phyloP scores from a whole-genome alignment of 2,888 invertebrate species.

The Buathra laborator region DNA sequence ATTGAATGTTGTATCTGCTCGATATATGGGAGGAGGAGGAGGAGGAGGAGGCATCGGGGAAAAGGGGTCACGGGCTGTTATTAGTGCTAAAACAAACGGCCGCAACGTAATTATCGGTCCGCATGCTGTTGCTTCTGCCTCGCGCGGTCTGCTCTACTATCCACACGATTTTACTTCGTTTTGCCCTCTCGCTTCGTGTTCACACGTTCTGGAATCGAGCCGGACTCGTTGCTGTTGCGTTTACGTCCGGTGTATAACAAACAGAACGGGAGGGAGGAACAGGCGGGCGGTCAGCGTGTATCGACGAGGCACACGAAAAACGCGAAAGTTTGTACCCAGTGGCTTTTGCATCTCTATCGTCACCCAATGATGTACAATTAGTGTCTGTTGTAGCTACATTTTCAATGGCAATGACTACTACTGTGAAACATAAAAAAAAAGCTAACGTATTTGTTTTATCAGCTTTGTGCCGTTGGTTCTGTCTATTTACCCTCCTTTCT shows the following conservation, averaged over 20 bases:
- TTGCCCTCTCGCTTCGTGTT: slow-evolving; percentile 18
- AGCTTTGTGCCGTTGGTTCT: neutral
- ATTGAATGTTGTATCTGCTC: slow-evolving; percentile 23
- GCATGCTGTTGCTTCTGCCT: slow-evolving; percentile 32
- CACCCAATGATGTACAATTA: slow-evolving; percentile 22
- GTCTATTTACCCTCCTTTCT: neutral
- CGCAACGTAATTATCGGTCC: slow-evolving; percentile 79
- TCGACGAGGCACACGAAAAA: slow-evolving; percentile 14
- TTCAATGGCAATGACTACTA: neutral
- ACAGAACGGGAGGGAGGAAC: neutral
- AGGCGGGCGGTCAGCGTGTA: neutral
- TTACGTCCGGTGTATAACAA: slow-evolving; percentile 12
- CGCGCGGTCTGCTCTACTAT: slow-evolving; percentile 1
- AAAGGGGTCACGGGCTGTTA: slow-evolving; percentile 73
- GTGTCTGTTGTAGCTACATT: slow-evolving; percentile 12
- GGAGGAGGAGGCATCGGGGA: slow-evolving; percentile 1
- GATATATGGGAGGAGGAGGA: neutral
- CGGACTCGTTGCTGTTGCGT: slow-evolving; percentile 3
- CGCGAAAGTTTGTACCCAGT: neutral
- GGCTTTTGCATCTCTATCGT: slow-evolving; percentile 17
- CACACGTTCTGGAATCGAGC: slow-evolving; percentile 10
- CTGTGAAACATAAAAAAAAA: neutral
- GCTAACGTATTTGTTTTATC: neutral
- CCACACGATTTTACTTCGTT: slow-evolving; percentile 40
- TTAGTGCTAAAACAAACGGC: slow-evolving; percentile 79